These are phyloP conservation scores for Haemorhous mexicanus DNA, from an alignment of 2,113 vertebrate genomes.

Conservation along the genomic window DNA sequence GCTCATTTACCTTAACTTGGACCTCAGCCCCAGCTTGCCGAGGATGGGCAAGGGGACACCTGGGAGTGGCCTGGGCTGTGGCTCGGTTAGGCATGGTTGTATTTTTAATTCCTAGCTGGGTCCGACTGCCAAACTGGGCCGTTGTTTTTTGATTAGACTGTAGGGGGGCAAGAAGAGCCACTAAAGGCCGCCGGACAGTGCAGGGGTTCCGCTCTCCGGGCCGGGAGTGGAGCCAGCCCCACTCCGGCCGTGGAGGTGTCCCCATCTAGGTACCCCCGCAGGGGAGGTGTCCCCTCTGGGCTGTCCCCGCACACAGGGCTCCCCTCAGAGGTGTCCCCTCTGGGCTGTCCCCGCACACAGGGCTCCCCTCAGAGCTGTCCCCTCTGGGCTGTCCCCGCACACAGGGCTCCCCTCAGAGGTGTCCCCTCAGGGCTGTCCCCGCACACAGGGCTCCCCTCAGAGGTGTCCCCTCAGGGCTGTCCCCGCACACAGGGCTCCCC, in stretches of 20 bases:
- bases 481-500: no score
- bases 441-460: no score
- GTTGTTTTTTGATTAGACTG: slow-evolving; percentile 29
- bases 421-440: no score
- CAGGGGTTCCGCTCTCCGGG: not conserved
- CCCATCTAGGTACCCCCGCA: not conserved
- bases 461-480: no score
- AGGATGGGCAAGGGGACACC: not conserved
- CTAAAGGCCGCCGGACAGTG: not conserved
- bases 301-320: no score
- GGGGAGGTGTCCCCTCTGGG: no score
- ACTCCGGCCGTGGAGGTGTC: not conserved
- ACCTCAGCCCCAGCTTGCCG: not conserved
- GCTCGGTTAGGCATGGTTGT: not conserved
- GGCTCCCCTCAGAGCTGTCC: no score
- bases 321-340: not conserved
- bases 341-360: no score
- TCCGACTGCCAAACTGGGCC: not conserved
- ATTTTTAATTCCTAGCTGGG: not conserved
- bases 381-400: no score
- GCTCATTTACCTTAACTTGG: not conserved
- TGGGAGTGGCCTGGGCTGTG: not conserved
- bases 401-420: no score
- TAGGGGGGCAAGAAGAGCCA: not conserved
- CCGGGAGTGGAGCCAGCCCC: not conserved